Percentiles rank a stretch among this genome's conserved stretches.
Evolutionary conservation across 2,888 invertebrate genomes (phyloP).

Genomic region (Panzeria rudis): DNA sequence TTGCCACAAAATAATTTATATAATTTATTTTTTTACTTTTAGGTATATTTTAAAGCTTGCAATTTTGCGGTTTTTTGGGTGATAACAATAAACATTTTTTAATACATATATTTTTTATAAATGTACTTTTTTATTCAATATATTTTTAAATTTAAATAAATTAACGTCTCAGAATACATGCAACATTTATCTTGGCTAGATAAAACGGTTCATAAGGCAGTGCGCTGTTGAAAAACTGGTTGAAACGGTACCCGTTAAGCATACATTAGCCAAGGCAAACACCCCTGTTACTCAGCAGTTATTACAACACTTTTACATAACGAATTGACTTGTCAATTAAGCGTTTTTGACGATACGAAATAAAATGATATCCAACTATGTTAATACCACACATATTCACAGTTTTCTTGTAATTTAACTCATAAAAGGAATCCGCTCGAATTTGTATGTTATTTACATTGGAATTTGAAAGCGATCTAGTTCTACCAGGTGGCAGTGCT

Average conservation of each 20-base stretch:
- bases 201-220: not conserved
- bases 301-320: not conserved
- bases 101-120: constrained; percentile 12
- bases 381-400: too few relatives aligned
- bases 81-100: not conserved
- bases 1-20: not conserved
- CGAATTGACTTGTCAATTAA: too few relatives aligned
- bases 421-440: too few relatives aligned
- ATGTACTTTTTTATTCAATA: too few relatives aligned
- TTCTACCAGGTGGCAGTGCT: too few relatives aligned
- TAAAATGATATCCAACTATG: too few relatives aligned
- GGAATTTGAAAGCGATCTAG: too few relatives aligned
- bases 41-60: constrained; percentile 7
- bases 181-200: not conserved
- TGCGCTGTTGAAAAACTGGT: not conserved
- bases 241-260: not conserved
- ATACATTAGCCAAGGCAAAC: not conserved
- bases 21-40: not conserved
- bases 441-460: too few relatives aligned
- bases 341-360: too few relatives aligned
- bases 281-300: not conserved
- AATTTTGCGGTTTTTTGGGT: not conserved
- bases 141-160: not conserved
- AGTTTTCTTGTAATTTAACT: too few relatives aligned
- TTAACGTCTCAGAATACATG: not conserved